Evolutionary conservation across 2,797 vertebrate genomes (phyloP), one percentile per base, ranked within the genome.

Genomic region (Agapornis canus): DNA sequence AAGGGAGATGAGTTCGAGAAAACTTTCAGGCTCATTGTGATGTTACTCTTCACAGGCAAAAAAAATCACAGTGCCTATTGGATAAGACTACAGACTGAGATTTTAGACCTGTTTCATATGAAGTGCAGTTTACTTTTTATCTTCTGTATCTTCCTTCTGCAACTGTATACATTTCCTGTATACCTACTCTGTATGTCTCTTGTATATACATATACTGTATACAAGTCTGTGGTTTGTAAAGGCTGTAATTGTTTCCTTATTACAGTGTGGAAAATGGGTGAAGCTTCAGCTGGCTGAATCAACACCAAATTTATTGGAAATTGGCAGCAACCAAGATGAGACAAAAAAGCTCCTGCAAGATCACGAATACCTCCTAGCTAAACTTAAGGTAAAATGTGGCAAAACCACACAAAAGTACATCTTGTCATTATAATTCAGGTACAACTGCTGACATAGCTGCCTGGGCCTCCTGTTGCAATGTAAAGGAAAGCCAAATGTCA

Each of bases 291-390:
- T 99, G 94, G 98, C 98, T 47, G 99, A 99, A 96, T 98, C 99
- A n/a, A 96, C 97, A 79, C 99, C 99, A n/a, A 98, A 98, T 95
- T 98, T 99, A 88, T 97, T 99, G 95, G 99, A 99, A 98, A 98
- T 99, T 42, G 99, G 99, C 57, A 98, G 97, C 64, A 98, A 98
- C 97, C 98, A 98, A 95, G 98, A 99, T 51, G 98, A 99, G 87
- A 98, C 98, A 77, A 98, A 97, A 95, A 98, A 97, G 22, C 97
- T 99, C 54, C 96, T 99, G 47, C 97, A 98, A 56, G 99, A 99
- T 71, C 99, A 99, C 37, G 98, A 98, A 94, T 97, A 98, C 79
- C 98, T 99, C 61, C 97, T 99, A 80, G 94, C 96, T 66, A 99
- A 98, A 81, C 98, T 99, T 60, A 98, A 99, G 99, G 99, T 99